Percentiles rank a stretch among this genome's conserved stretches.
These are phyloP conservation scores for Elmis aenea DNA, from an alignment of 2,888 invertebrate species.

Conservation along the genomic window DNA sequence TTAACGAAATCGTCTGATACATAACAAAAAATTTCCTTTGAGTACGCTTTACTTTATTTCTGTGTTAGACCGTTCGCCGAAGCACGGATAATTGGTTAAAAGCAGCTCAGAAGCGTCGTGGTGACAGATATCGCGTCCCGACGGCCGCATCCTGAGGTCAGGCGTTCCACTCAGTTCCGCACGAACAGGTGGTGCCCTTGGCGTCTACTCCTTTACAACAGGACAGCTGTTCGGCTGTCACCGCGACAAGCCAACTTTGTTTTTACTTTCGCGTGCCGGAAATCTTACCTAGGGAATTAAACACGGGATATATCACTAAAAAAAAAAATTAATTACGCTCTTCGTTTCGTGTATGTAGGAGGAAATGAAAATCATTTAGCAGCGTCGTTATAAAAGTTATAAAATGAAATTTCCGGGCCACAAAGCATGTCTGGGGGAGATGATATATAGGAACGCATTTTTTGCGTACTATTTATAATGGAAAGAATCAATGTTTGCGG, in stretches of 20 bases:
- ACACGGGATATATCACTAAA: no score
- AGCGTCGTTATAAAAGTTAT: slow-evolving; percentile 46
- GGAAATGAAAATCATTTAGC: slow-evolving; percentile 43
- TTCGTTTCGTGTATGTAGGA: slow-evolving; percentile 33
- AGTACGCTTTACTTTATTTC: no score
- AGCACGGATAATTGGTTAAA: slow-evolving; percentile 30
- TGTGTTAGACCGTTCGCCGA: no score
- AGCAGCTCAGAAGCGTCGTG: slow-evolving; percentile 30
- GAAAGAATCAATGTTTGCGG: slow-evolving; percentile 48
- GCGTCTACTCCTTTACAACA: slow-evolving; percentile 23
- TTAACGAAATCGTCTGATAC: no score
- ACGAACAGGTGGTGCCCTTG: slow-evolving; percentile 42
- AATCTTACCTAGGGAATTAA: no score
- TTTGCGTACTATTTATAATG: slow-evolving; percentile 49
- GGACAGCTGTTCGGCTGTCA: slow-evolving; percentile 35
- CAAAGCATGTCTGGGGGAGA: slow-evolving; percentile 46
- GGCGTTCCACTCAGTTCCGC: slow-evolving; percentile 31
- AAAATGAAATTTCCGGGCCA: slow-evolving; percentile 49
- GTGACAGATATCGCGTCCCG: slow-evolving; percentile 33
- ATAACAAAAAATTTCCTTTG: no score
- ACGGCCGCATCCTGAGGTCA: slow-evolving; percentile 33
- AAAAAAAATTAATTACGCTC: slow-evolving; percentile 19
- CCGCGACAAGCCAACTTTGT: no score
- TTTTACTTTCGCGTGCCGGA: no score
- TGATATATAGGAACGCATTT: slow-evolving; percentile 50